These are phyloP conservation scores for Ceramica pisi DNA, from an alignment of 2,888 invertebrate genomes.

Conservation along the genomic window DNA sequence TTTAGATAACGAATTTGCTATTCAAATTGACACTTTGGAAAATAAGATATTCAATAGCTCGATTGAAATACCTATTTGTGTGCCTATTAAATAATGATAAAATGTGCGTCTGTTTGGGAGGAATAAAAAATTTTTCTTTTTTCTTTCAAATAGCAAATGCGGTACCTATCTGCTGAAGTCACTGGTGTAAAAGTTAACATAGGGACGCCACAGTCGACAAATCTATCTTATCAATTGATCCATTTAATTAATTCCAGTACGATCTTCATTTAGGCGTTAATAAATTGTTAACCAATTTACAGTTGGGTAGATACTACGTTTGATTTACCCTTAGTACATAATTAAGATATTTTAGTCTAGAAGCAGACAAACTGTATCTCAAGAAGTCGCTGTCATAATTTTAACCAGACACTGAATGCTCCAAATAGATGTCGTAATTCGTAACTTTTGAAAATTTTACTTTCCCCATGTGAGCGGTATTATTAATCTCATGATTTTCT, in stretches of 20 bases:
- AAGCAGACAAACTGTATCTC: neutral
- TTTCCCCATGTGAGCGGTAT: constrained; percentile 25
- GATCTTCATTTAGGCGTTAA: neutral
- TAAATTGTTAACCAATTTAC: neutral
- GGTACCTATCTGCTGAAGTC: neutral
- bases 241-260: neutral
- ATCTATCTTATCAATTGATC: no score
- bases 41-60: neutral
- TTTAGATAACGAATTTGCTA: constrained; percentile 36
- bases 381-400: neutral
- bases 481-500: constrained; percentile 17
- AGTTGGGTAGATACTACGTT: neutral
- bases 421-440: constrained; percentile 32
- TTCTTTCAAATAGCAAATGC: neutral
- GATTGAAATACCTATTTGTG: no score
- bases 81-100: no score
- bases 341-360: neutral
- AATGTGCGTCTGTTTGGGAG: no score
- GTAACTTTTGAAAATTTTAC: constrained; percentile 20
- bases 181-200: neutral
- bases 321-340: neutral
- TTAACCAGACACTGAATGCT: neutral
- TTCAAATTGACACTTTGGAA: constrained; percentile 14
- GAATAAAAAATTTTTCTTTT: no score
- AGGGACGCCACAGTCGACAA: neutral